These are phyloP conservation scores for Alcis repandata DNA, from an alignment of 2,888 invertebrate species.

Conservation along the genomic window DNA sequence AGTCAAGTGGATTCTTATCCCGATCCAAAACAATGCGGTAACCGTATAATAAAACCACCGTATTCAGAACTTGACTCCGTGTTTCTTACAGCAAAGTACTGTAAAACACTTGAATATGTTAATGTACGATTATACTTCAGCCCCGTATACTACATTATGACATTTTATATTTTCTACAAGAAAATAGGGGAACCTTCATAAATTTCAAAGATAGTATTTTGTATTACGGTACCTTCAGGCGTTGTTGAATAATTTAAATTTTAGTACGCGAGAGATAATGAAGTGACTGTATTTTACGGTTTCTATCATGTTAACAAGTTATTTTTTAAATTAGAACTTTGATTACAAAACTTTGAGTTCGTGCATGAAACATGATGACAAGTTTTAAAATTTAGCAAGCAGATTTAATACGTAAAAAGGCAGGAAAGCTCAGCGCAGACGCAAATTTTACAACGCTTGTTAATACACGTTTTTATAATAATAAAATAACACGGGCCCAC, in stretches of 20 bases:
- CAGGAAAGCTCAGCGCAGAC: conserved; percentile 4
- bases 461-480: conserved; percentile 46
- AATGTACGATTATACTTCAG: conserved; percentile 29
- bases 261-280: conserved; percentile 5
- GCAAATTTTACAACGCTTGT: conserved; percentile 30
- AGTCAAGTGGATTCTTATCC: conserved; percentile 15
- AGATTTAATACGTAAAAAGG: conserved; percentile 10
- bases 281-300: background rate
- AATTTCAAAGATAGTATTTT: conserved; percentile 30
- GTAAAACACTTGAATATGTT: conserved; percentile 36
- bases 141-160: conserved; percentile 36
- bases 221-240: background rate
- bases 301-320: background rate
- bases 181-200: conserved; percentile 34
- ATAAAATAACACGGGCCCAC: conserved; percentile 38
- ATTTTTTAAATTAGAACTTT: background rate
- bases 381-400: conserved; percentile 7
- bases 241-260: conserved; percentile 10
- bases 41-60: conserved; percentile 9
- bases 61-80: conserved; percentile 35
- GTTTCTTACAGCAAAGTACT: conserved; percentile 31
- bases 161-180: conserved; percentile 31
- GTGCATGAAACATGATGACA: background rate
- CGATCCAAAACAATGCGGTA: conserved; percentile 20
- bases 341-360: background rate